Base-by-base conservation (phyloP, 2,888 invertebrate genomes). In the Drosophila koepferae region DNA sequence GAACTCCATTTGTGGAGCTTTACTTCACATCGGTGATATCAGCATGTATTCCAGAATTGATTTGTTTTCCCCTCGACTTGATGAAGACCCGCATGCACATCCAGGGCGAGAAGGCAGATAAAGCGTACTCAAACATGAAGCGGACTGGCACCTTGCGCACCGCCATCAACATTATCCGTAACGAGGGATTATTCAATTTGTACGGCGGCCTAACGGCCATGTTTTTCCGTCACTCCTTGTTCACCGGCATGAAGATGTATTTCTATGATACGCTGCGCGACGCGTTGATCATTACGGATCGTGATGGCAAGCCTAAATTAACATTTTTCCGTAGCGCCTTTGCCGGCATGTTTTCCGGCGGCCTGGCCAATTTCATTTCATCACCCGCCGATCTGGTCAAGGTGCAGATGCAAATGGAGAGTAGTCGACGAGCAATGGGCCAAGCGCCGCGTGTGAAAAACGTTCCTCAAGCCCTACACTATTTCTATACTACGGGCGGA, bases 371-470 rank as follows among this genome's bases (percentile, higher is more conserved):
- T 8, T 16, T 81, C 28, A 9, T 71, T 1, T 55, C 96, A 48
- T 97, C 97, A 79, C 98, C 98, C 0, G 96, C 97, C 0, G 98
- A 98, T 94, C 94, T 98, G 73, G 95, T 98, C 83, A 98, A 98
- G 93, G 97, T 98, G 7, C 97, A 97, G 93, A 95, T 98, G 94
- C 98, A 98, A 93, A 97, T 97, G 95, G 98, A 98, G 92, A 98
- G 98, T 0, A 94, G 95, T 75, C 93, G 97, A 38, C 91, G 95
- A 72, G 92, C 97, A 63, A 95, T 97, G 93, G 97, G 98, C 23
- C 94, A 96, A 76, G 95, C 96, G 8, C 95, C 97, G 0, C 93
- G 98, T 85, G 97, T 97, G 63, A 93, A 94, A 72, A 96, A 96
- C 91, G 95, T 96, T 55, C 93, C 94, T 65, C 96, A 97, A 91